These are phyloP conservation scores for Phylloscopus trochilus DNA, from an alignment of 2,113 vertebrate species.

Conservation along the genomic window DNA sequence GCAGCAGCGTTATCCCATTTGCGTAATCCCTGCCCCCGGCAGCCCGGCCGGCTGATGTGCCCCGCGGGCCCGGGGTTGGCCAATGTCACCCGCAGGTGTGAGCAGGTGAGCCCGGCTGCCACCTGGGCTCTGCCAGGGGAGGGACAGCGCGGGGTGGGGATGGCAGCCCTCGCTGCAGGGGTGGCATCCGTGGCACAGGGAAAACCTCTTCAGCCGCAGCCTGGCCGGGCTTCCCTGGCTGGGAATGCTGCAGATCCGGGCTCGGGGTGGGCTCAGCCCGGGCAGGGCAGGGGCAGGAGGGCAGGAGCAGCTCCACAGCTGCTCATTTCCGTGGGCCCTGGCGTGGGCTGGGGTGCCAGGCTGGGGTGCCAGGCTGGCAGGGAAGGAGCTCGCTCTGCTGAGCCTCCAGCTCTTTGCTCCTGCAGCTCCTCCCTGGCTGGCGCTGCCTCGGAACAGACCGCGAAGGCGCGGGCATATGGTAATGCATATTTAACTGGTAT, in stretches of 20 bases:
- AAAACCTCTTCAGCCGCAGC: accelerated
- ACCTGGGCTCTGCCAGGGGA: constrained; percentile 47
- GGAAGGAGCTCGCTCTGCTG: neutral
- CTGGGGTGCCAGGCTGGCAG: constrained; percentile 26
- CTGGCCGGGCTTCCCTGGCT: accelerated
- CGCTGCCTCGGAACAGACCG: constrained; percentile 33
- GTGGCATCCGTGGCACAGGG: neutral
- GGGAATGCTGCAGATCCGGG: accelerated
- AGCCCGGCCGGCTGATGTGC: constrained; percentile 35
- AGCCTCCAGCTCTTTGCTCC: constrained; percentile 41
- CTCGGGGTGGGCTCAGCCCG: neutral
- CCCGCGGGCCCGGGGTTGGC: neutral
- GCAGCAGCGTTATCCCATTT: neutral
- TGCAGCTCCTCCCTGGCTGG: constrained; percentile 21
- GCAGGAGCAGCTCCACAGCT: neutral
- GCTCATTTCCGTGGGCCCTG: neutral
- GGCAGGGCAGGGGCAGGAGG: neutral
- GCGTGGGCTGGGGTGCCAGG: neutral
- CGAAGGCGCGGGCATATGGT: constrained; percentile 69
- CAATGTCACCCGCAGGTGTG: constrained; percentile 26
- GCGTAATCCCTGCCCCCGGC: neutral
- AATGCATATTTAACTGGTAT: constrained; percentile 74
- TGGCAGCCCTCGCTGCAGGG: accelerated
- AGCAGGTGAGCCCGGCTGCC: constrained; percentile 49
- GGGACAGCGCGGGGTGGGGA: neutral